phyloP scores from a whole-genome alignment of 2,888 invertebrate genomes.

The Thyatira batis region DNA sequence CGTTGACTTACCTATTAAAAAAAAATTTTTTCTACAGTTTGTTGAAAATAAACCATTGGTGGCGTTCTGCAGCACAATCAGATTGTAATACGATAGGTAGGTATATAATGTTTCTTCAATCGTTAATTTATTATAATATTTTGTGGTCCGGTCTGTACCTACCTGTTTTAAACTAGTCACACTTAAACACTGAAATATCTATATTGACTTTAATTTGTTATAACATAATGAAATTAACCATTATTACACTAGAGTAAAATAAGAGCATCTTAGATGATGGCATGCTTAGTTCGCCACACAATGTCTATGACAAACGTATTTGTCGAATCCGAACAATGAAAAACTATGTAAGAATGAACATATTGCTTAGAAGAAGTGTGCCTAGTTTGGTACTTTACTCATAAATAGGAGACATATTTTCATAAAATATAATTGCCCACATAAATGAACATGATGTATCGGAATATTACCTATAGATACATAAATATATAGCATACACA shows the following conservation, averaged over 20 bases:
- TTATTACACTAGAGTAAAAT: too few relatives aligned
- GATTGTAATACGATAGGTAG: too few relatives aligned
- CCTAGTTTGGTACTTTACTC: slow-evolving; percentile 8
- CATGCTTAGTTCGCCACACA: neutral
- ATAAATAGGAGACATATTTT: slow-evolving; percentile 80
- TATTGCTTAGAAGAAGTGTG: neutral
- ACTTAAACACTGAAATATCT: too few relatives aligned
- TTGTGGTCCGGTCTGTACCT: neutral
- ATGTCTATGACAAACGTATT: neutral
- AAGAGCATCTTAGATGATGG: neutral
- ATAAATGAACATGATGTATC: slow-evolving; percentile 47
- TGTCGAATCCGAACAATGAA: too few relatives aligned
- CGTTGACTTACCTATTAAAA: neutral
- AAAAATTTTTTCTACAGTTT: too few relatives aligned
- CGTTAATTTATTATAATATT: neutral
- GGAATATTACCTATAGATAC: slow-evolving; percentile 25
- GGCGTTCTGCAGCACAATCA: neutral
- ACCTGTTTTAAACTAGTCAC: too few relatives aligned
- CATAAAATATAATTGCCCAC: slow-evolving; percentile 75
- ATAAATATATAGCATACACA: slow-evolving; percentile 29
- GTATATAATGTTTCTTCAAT: neutral
- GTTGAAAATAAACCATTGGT: neutral
- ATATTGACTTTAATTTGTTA: neutral
- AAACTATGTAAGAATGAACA: too few relatives aligned
- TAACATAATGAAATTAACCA: neutral